Conservation (phyloP, 2,797 vertebrate species). For the Gila robusta region DNA sequence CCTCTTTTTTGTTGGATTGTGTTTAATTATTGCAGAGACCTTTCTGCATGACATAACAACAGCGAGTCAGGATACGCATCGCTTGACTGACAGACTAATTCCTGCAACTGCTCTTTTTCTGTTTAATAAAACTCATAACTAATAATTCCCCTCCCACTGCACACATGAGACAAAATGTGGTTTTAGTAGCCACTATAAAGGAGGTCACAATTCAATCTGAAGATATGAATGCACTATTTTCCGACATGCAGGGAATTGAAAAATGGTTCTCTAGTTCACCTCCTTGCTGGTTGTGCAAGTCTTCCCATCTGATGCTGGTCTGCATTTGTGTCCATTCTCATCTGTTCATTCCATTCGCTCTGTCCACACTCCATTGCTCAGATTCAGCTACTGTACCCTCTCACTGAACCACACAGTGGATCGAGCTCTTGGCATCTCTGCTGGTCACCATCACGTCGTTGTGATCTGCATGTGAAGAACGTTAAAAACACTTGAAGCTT, state of each 20-base stretch:
- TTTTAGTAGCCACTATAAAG: conserved; percentile 57
- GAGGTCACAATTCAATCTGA: conserved; percentile 52
- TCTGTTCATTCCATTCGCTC: conserved; percentile 58
- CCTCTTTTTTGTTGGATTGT: conserved; percentile 36
- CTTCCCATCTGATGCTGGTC: conserved; percentile 70
- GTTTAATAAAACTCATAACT: conserved; percentile 16
- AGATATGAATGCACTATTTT: conserved; percentile 6
- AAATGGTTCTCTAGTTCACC: conserved; percentile 61
- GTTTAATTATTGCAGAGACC: conserved; percentile 39
- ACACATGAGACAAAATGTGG: conserved; percentile 53
- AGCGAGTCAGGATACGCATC: conserved; percentile 32
- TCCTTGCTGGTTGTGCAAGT: conserved; percentile 71
- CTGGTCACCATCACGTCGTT: conserved; percentile 27
- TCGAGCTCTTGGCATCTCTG: conserved; percentile 27
- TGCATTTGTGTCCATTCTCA: conserved; percentile 66
- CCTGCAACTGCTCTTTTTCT: conserved; percentile 2
- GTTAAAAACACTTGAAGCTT: conserved; percentile 29
- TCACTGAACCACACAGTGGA: conserved; percentile 24
- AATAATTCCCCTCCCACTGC: conserved; percentile 17
- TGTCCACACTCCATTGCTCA: conserved; percentile 39
- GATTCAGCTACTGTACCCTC: conserved; percentile 21
- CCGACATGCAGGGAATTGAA: background rate
- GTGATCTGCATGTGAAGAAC: conserved; percentile 47
- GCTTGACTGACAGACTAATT: conserved; percentile 47
- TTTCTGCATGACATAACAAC: conserved; percentile 62